Conservation (phyloP, 2,888 invertebrate genomes). For the Tubiluchus corallicola region DNA sequence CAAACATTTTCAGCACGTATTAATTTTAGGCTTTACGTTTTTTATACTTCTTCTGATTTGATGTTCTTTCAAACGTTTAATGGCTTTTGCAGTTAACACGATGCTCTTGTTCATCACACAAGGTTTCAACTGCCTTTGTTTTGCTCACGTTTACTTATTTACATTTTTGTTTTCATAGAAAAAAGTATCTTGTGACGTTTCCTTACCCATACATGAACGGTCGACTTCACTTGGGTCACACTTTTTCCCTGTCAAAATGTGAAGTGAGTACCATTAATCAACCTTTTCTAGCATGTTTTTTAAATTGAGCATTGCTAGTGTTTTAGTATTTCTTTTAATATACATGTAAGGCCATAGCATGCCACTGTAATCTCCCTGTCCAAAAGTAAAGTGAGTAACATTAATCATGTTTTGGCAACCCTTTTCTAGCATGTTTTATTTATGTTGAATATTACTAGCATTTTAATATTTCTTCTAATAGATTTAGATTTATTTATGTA, state of each 20-base stretch:
- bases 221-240: constrained; percentile 86
- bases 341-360: no score
- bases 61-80: no score
- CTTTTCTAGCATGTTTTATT: background rate
- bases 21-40: constrained; percentile 8
- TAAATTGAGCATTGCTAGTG: background rate
- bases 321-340: constrained; percentile 7
- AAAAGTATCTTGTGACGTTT: constrained; percentile 83
- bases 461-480: no score
- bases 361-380: no score
- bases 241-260: constrained; percentile 88
- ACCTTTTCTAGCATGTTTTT: background rate
- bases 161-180: no score
- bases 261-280: constrained; percentile 42
- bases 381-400: no score
- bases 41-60: constrained; percentile 8
- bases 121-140: no score
- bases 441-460: constrained; percentile 6
- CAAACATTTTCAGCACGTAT: background rate
- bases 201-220: constrained; percentile 99
- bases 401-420: background rate
- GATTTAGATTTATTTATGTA: no score
- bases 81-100: no score
- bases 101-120: no score
- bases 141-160: no score